Conservation (phyloP, 2,113 vertebrate genomes). For the Eurystomus gularis region DNA sequence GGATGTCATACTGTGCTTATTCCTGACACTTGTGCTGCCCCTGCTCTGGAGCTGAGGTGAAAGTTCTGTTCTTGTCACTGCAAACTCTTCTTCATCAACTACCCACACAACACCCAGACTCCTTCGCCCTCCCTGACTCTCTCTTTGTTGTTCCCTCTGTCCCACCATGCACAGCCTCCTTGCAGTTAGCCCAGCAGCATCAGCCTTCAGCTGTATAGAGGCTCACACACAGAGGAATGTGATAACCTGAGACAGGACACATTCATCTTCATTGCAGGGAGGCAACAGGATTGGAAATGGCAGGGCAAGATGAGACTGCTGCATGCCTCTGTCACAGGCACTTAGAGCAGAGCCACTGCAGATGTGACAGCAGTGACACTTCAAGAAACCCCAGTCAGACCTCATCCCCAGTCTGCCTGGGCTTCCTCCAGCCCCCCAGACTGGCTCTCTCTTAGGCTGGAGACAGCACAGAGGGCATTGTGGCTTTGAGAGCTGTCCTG, state of each 20-base stretch:
- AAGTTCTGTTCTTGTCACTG: not conserved
- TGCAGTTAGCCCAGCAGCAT: not conserved
- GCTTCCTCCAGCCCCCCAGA: not conserved
- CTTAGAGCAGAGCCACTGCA: constrained; percentile 5
- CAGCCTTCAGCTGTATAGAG: not conserved
- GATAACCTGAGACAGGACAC: not conserved
- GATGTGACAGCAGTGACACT: not conserved
- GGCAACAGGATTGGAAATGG: constrained; percentile 29
- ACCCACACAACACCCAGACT: not conserved
- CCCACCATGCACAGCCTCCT: not conserved
- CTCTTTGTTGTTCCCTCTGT: not conserved
- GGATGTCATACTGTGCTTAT: no score
- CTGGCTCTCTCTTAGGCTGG: not conserved
- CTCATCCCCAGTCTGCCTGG: not conserved
- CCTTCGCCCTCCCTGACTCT: not conserved
- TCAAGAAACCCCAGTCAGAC: not conserved
- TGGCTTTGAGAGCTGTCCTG: not conserved
- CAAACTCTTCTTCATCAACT: not conserved
- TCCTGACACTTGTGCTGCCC: not conserved
- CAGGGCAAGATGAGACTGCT: not conserved
- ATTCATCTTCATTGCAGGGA: constrained; percentile 46
- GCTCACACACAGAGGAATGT: not conserved
- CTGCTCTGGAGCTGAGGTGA: not conserved
- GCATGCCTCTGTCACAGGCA: not conserved
- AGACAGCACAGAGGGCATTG: not conserved